Evolutionary conservation across 1,140 invertebrate species (phyloP), one percentile per base, ranked within the genome.

Genomic region (Drosophila bipectinata): DNA sequence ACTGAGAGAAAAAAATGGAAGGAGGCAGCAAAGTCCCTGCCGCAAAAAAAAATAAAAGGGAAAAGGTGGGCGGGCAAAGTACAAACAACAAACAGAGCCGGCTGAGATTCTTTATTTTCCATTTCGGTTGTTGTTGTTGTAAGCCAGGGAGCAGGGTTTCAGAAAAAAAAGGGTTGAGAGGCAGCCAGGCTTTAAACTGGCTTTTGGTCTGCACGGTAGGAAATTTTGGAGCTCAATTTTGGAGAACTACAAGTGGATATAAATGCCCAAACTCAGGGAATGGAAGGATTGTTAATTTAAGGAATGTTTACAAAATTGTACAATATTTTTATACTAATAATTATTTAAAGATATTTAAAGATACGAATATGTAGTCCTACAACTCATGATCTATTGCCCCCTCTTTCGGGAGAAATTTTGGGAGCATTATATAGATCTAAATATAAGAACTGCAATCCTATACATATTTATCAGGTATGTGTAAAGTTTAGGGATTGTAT

Each of bases 61-160:
- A 32, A 12, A 34, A 45, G 49, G 63, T 57, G 55, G 66, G 21
- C 34, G 24, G 34, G 14, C 9, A 21, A 30, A 60, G 53, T 28
- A 48, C 61, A 77, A 77, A 71, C 53, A 77, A 71, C 53, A 80
- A 74, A 80, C 64, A 80, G 73, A 61, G 51, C 52, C 30, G 72
- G 32, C 59, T 57, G 66, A 77, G 74, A 77, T 71, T 77, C 53
- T 49, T 56, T 39, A 41, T 56, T 26, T 63, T 4, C 10, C 2
- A 18, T 24, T 48, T 63, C 21, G 28, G 44, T 5, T 34, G 18
- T 18, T 18, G 18, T 34, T 37, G 30, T 55, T 24, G 45, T 49
- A 32, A 57, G 67, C 52, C 52, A 49, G 45, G 34, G 67, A 69
- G 44, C 32, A 52, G 30, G 12, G 24, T 3, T 34, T 44, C 37